Percentiles rank a stretch among this genome's conserved stretches.
Conservation (phyloP, 2,113 vertebrate species). For the Tinamus guttatus region DNA sequence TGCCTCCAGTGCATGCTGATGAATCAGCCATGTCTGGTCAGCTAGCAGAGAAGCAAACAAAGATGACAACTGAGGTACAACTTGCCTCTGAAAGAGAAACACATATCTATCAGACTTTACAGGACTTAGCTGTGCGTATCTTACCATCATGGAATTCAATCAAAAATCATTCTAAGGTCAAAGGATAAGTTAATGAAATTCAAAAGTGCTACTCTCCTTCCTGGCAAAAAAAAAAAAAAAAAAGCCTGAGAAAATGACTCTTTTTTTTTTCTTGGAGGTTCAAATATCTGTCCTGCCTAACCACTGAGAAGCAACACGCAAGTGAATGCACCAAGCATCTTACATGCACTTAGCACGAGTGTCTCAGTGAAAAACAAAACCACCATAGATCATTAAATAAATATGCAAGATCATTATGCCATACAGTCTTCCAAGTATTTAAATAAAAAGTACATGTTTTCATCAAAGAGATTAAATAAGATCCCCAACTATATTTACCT, state of each 20-base stretch:
- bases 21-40: constrained; percentile 84
- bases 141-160: background rate
- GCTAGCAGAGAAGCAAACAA: constrained; percentile 85
- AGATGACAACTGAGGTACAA: constrained; percentile 82
- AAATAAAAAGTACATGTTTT: background rate
- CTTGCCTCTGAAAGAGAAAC: constrained; percentile 79
- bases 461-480: background rate
- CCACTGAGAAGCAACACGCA: background rate
- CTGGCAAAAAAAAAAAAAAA: background rate
- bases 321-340: background rate
- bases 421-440: background rate
- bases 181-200: background rate
- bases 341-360: background rate
- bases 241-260: background rate
- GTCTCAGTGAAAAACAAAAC: background rate
- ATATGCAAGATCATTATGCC: background rate
- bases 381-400: background rate
- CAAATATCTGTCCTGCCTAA: background rate
- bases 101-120: background rate
- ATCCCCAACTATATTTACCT: constrained; percentile 78
- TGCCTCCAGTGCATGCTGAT: constrained; percentile 89
- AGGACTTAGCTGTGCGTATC: background rate
- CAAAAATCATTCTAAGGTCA: background rate
- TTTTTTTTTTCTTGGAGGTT: background rate
- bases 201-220: background rate